phyloP scores from a whole-genome alignment of 2,888 invertebrate genomes.

The Therioaphis trifolii region DNA sequence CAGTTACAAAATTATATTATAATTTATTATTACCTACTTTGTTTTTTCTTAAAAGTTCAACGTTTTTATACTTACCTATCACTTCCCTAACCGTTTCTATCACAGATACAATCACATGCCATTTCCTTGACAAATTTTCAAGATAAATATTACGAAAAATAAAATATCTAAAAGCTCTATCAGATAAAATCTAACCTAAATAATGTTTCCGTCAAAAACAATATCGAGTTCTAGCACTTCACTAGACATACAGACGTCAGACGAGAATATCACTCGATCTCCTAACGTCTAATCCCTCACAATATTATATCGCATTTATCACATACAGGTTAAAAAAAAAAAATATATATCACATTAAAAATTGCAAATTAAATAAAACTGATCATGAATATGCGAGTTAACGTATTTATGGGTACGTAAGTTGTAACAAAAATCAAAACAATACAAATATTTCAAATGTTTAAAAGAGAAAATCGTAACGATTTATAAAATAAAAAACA shows the following conservation, averaged over 20 bases:
- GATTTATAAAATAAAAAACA: slow-evolving; percentile 49
- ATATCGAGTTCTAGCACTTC: slow-evolving; percentile 36
- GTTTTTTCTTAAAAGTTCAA: slow-evolving; percentile 32
- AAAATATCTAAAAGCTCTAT: slow-evolving; percentile 48
- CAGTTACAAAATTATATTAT: slow-evolving; percentile 35
- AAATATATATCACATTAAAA: slow-evolving; percentile 56
- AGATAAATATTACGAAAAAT: slow-evolving; percentile 57
- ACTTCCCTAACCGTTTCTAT: slow-evolving; percentile 58
- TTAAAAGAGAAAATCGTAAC: slow-evolving; percentile 48
- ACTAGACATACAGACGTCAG: not conserved
- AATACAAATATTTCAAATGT: slow-evolving; percentile 50
- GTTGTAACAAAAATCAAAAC: slow-evolving; percentile 57
- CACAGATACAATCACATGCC: slow-evolving; percentile 62
- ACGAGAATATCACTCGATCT: not conserved
- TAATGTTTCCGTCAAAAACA: slow-evolving; percentile 39
- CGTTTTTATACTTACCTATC: slow-evolving; percentile 26
- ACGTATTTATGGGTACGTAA: slow-evolving; percentile 27
- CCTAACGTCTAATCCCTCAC: slow-evolving; percentile 21
- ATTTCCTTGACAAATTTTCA: slow-evolving; percentile 58
- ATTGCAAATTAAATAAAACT: slow-evolving; percentile 55
- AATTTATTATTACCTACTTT: slow-evolving; percentile 40
- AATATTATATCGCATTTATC: slow-evolving; percentile 52
- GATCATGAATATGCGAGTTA: slow-evolving; percentile 44
- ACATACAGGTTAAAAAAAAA: slow-evolving; percentile 38
- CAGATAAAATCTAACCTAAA: slow-evolving; percentile 43